A percentile compares a stretch with the other conserved stretches of the same genome.
Conservation (phyloP, 1,140 invertebrate species). For the Drosophila virilis region DNA sequence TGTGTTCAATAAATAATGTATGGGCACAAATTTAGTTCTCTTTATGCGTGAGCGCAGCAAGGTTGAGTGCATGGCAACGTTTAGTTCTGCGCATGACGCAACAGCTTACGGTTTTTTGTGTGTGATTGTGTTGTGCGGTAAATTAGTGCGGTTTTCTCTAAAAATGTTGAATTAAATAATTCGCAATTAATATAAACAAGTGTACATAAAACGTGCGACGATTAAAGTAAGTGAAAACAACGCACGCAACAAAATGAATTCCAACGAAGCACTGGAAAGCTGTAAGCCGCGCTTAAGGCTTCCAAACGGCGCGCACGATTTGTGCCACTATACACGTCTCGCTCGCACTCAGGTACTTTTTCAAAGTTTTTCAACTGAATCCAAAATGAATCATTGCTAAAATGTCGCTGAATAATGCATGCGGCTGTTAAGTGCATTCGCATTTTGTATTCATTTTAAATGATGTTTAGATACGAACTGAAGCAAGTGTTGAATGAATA, state of each 20-base stretch:
- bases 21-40: no score
- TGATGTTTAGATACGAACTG: background rate
- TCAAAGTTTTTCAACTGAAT: background rate
- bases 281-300: background rate
- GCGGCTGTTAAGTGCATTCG: background rate
- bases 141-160: no score
- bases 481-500: background rate
- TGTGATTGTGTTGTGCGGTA: no score
- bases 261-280: background rate
- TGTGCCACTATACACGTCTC: background rate
- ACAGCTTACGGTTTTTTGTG: no score
- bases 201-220: no score
- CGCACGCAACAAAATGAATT: background rate
- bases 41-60: no score
- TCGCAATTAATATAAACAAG: no score
- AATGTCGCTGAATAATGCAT: slow-evolving; percentile 3
- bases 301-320: background rate
- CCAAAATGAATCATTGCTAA: background rate
- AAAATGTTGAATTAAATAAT: no score
- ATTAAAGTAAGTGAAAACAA: background rate
- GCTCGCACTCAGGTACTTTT: background rate
- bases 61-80: no score
- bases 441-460: background rate
- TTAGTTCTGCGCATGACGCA: no score
- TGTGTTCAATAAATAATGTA: no score